These are phyloP conservation scores for Hirtodrosophila histrioides DNA, from an alignment of 2,888 invertebrate species.

Conservation along the genomic window DNA sequence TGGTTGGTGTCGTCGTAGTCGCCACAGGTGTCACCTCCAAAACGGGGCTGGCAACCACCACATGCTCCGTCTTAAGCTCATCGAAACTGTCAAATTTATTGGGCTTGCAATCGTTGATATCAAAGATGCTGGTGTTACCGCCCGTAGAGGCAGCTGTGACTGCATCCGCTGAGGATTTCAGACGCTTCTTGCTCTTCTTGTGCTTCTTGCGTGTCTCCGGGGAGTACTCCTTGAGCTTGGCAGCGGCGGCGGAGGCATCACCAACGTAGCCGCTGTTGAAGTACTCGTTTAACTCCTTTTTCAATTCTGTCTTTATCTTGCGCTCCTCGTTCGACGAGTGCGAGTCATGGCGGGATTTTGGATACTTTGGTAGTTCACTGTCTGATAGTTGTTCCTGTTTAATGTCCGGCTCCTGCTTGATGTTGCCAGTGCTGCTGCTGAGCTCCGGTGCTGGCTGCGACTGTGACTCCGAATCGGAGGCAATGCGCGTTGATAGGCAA, in stretches of 20 bases:
- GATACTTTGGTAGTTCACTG: slow-evolving; percentile 61
- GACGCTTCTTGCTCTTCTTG: slow-evolving; percentile 93
- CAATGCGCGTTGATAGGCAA: slow-evolving; percentile 88
- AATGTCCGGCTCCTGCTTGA: slow-evolving; percentile 84
- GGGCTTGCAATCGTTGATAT: slow-evolving; percentile 53
- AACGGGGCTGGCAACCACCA: slow-evolving; percentile 9
- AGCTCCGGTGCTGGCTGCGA: slow-evolving; percentile 70
- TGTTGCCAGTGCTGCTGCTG: slow-evolving; percentile 9
- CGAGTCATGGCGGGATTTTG: slow-evolving; percentile 66
- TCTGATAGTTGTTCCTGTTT: slow-evolving; percentile 86
- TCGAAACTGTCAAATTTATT: slow-evolving; percentile 85
- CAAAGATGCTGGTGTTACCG: slow-evolving; percentile 52
- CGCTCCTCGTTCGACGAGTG: slow-evolving; percentile 85
- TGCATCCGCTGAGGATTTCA: slow-evolving; percentile 85
- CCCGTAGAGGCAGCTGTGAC: not conserved
- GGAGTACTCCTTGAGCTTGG: slow-evolving; percentile 80
- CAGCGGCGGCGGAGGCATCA: slow-evolving; percentile 30
- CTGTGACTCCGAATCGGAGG: slow-evolving; percentile 88
- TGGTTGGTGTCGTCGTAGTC: not conserved
- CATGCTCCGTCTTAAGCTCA: slow-evolving; percentile 85
- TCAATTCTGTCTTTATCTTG: slow-evolving; percentile 83
- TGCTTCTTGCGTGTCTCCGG: slow-evolving; percentile 90
- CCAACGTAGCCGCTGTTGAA: slow-evolving; percentile 49
- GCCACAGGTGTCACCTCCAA: slow-evolving; percentile 6
- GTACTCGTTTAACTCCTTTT: slow-evolving; percentile 78